Conservation (phyloP, 2,797 vertebrate species). For the Botia almorhae region DNA sequence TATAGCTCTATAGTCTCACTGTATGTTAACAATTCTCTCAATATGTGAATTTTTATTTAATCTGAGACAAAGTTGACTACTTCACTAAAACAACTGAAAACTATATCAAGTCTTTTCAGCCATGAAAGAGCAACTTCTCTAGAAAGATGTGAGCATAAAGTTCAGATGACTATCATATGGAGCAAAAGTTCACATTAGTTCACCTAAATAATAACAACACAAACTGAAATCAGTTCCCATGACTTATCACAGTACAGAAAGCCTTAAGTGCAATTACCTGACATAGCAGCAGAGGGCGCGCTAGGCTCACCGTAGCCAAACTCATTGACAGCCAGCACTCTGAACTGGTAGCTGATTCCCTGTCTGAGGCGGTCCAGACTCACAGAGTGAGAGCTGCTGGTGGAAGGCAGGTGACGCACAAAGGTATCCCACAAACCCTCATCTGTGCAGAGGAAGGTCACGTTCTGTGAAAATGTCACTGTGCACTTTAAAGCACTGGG, state of each 20-base stretch:
- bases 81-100: too few relatives aligned
- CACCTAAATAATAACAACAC: constrained; percentile 7
- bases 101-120: background rate
- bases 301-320: constrained; percentile 93
- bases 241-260: constrained; percentile 16
- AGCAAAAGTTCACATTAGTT: background rate
- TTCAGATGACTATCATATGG: background rate
- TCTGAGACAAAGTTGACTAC: background rate
- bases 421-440: constrained; percentile 96
- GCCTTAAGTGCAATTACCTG: constrained; percentile 78
- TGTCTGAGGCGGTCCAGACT: constrained; percentile 86
- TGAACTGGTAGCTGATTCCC: constrained; percentile 94
- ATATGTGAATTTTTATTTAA: too few relatives aligned
- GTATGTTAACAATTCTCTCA: too few relatives aligned
- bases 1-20: too few relatives aligned
- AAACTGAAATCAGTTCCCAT: constrained; percentile 9
- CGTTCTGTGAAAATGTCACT: constrained; percentile 38
- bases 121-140: background rate
- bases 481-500: constrained; percentile 3
- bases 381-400: constrained; percentile 85
- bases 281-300: constrained; percentile 84
- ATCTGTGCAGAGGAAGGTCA: constrained; percentile 74
- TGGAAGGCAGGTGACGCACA: constrained; percentile 84
- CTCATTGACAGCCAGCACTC: constrained; percentile 90
- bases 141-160: background rate